Base-by-base conservation (phyloP, 2,888 invertebrate genomes). In the Himalopsyche tibetana region DNA sequence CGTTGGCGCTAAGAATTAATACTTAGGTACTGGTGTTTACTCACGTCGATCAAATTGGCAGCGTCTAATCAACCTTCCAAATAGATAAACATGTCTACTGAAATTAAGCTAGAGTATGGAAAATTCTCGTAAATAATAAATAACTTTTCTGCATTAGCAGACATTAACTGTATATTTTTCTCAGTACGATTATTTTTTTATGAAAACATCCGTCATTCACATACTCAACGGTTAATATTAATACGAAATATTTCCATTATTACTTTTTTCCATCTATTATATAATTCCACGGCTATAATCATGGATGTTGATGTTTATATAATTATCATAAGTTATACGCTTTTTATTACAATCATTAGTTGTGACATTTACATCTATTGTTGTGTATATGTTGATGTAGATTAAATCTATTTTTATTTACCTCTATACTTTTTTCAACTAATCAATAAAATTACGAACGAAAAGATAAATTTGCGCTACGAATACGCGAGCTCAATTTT, bases 1-100 rank as follows among this genome's bases (percentile, higher is more conserved):
- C 15, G 5, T 51, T 15, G 12, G 51, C 15, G 51, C 12, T 51
- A 51, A 51, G 15, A 15, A 51, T 15, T 51, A 15, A 51, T 15
- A 51, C 28, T 0, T 51, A 15, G 12, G 15, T 51, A 15, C 6
- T 19, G 15, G 19, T 19, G 28, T 63, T 63, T n/a, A 63, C 19
- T 63, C 4, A 63, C 5, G 11, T 63, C 8, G 63, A 63, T 63
- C 63, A 63, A 9, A 63, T 63, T 63, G 63, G 11, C 63, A 63
- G 63, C 11, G 8, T 19, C 63, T 28, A 63, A 63, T 63, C 63
- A 63, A 63, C 6, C 19, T 19, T 19, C 28, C 28, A n/a, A 9
- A 19, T 19, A 63, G 63, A 63, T 63, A 63, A 63, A 63, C 19
- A 63, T 63, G n/a, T 63, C 63, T 63, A 63, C 63, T n/a, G 19